phyloP scores from a whole-genome alignment of 2,888 invertebrate species.

The Tolmerus cingulatus region DNA sequence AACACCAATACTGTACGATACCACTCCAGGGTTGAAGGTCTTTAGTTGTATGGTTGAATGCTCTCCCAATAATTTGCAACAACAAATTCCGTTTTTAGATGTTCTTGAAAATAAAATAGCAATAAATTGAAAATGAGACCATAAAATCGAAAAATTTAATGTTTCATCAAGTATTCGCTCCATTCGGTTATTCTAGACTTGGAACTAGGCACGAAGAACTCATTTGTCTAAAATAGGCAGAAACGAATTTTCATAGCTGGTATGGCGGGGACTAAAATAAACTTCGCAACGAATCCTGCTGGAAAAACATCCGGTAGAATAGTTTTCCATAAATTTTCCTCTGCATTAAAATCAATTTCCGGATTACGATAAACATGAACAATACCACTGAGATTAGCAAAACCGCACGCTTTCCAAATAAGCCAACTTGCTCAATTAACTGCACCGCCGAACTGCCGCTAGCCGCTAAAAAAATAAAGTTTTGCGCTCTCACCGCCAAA shows the following conservation, averaged over 20 bases:
- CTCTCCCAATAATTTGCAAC: neutral
- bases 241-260: neutral
- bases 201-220: neutral
- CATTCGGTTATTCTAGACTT: neutral
- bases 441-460: neutral
- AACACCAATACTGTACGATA: neutral
- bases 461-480: neutral
- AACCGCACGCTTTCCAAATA: neutral
- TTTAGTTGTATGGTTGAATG: neutral
- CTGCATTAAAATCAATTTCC: neutral
- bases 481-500: neutral
- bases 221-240: neutral
- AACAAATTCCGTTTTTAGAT: neutral
- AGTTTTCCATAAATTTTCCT: neutral
- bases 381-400: neutral
- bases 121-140: neutral
- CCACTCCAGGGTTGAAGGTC: neutral
- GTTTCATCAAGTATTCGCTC: neutral
- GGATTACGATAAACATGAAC: neutral
- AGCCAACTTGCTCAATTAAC: neutral
- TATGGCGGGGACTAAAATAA: neutral
- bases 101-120: neutral
- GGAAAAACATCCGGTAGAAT: neutral
- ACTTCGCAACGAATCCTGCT: neutral
- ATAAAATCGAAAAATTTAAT: neutral